A percentile compares a stretch with the other conserved stretches of the same genome.
phyloP scores from a whole-genome alignment of 2,888 invertebrate genomes.

The Mythimna albipuncta region DNA sequence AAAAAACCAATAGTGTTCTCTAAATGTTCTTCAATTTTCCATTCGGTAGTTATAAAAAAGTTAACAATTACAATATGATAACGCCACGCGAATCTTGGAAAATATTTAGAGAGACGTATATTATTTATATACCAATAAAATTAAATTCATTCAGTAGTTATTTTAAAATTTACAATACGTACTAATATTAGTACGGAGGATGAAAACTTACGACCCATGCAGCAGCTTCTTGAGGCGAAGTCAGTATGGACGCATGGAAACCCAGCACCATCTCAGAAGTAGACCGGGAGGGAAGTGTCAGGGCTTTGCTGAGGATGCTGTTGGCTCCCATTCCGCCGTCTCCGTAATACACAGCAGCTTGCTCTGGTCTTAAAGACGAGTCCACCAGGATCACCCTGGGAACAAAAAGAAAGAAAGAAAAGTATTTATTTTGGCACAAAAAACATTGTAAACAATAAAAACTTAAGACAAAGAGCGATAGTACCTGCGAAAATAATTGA shows the following conservation, averaged over 20 bases:
- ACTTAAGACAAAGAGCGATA: too few species aligned
- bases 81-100: too few species aligned
- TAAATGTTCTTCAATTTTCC: neutral
- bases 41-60: neutral
- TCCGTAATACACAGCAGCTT: slow-evolving; percentile 77
- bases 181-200: neutral
- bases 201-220: slow-evolving; percentile 80
- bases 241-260: slow-evolving; percentile 76
- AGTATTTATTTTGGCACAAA: too few species aligned
- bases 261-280: slow-evolving; percentile 77
- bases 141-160: too few species aligned
- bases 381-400: slow-evolving; percentile 81
- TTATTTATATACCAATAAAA: too few species aligned
- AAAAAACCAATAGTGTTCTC: too few species aligned
- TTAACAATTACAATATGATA: too few species aligned
- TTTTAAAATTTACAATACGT: neutral
- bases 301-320: slow-evolving; percentile 78
- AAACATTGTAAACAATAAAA: too few species aligned
- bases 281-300: slow-evolving; percentile 69
- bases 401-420: too few species aligned
- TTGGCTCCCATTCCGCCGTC: slow-evolving; percentile 79
- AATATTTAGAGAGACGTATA: too few species aligned
- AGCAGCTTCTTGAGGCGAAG: slow-evolving; percentile 76
- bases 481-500: too few species aligned
- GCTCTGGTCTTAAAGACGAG: slow-evolving; percentile 70